phyloP scores from a whole-genome alignment of 2,113 vertebrate species.

The Sceloporus tristichus region DNA sequence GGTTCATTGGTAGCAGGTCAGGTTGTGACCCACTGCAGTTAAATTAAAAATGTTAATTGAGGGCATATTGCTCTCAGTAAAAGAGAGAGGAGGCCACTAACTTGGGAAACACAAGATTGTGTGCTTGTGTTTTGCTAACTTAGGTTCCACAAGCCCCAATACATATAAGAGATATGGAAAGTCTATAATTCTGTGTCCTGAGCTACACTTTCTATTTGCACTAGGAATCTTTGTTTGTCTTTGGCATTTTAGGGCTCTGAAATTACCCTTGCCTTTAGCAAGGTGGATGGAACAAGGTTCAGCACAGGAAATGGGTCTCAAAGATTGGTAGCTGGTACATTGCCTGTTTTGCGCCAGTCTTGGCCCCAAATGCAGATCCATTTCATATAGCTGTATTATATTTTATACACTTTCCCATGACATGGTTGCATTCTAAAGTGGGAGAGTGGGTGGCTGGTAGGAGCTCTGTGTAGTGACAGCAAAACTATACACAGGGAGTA shows the following conservation, averaged over 20 bases:
- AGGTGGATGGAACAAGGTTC: neutral
- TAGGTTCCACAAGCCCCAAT: neutral
- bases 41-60: slow-evolving; percentile 46
- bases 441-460: neutral
- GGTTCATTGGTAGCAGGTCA: slow-evolving; percentile 24
- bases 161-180: neutral
- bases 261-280: neutral
- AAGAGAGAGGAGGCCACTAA: neutral
- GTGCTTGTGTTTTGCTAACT: neutral
- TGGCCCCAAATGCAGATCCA: neutral
- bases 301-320: neutral
- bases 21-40: slow-evolving; percentile 14
- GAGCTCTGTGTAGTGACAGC: neutral
- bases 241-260: neutral
- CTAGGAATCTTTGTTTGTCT: fast-evolving
- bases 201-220: fast-evolving
- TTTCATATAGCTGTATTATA: neutral
- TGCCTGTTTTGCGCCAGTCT: too few relatives aligned
- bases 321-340: too few relatives aligned
- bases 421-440: neutral
- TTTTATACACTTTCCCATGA: neutral
- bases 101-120: neutral
- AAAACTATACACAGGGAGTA: neutral
- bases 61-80: slow-evolving; percentile 4
- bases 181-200: fast-evolving